Base-by-base conservation (phyloP, 2,888 invertebrate genomes). In the Hyposoter didymator region DNA sequence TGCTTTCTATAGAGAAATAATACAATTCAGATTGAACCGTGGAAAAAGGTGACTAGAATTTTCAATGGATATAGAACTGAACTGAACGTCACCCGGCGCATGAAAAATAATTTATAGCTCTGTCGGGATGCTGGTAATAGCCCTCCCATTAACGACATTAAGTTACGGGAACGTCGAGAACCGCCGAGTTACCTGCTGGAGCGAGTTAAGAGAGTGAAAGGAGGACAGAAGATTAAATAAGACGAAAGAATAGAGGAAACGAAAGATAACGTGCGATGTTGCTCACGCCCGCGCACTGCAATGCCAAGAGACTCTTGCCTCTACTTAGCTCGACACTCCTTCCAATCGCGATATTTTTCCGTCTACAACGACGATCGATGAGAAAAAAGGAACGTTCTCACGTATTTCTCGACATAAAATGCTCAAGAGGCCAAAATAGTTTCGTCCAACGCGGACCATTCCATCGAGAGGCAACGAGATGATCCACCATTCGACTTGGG, bases 51-150 rank as follows among this genome's bases (percentile, higher is more conserved):
- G 73, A 62, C 69, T 69, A 55, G 78, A 70, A 69, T 74, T 62
- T 59, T 74, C 66, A 49, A 67, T 67, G 69, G 62, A 81, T 74
- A 64, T 74, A 64, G 62, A 84, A 69, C 47, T 59, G 14, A 72
- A 43, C 69, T 55, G 72, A 67, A 78, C 84, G 55, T 81, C 78
- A 82, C 79, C 64, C 78, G 82, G 83, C 47, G 81, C 67, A 87
- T 87, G 70, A 81, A 82, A 87, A 85, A 85, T 87, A 87, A 87
- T 87, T 85, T 87, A 87, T 81, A 80, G 80, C 76, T 47, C 80
- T 78, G 83, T 87, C 80, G 69, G 79, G 73, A 74, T 47, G 82
- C 78, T 70, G 70, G 78, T 85, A 85, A 85, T 85, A 75, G 76
- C 69, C 80, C 75, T 82, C 84, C 73, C 72, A 82, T 82, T 82